Percentiles rank a stretch among this genome's conserved stretches.
Evolutionary conservation across 2,113 vertebrate species (phyloP).

Genomic region (Crotalus horridus): DNA sequence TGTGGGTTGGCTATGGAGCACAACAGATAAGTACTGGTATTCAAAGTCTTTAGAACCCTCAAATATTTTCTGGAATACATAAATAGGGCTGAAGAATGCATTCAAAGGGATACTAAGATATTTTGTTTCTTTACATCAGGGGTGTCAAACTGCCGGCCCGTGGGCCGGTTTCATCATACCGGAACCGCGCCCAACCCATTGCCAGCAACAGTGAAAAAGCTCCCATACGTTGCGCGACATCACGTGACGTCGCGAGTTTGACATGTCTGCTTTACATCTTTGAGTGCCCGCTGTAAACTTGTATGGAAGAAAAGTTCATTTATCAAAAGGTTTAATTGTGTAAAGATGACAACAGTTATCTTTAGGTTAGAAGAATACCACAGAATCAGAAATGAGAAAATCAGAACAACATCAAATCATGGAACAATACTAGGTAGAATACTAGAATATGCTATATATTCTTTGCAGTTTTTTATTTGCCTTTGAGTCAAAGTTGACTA

Average conservation of each 20-base stretch:
- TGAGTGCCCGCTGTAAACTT: not conserved
- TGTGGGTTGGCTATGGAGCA: no score
- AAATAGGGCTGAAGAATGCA: not conserved
- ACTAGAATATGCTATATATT: not conserved
- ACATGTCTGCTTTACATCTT: not conserved
- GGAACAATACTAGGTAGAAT: constrained; percentile 1
- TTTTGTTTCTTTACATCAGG: not conserved
- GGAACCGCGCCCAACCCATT: no score
- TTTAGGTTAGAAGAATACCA: not conserved
- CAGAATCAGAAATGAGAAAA: not conserved
- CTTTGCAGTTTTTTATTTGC: not conserved
- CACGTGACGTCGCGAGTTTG: no score
- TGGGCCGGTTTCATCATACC: no score
- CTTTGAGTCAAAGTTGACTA: not conserved
- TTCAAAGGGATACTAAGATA: not conserved
- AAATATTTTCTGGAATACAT: no score
- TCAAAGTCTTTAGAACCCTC: no score
- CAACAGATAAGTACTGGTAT: no score
- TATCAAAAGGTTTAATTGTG: not conserved
- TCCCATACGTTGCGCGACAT: no score
- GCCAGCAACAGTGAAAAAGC: no score
- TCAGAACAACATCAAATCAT: not conserved
- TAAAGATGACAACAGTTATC: not conserved
- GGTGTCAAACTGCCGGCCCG: no score
- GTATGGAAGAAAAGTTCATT: not conserved